phyloP scores from a whole-genome alignment of 2,888 invertebrate genomes.

The Nesidiocoris tenuis region DNA sequence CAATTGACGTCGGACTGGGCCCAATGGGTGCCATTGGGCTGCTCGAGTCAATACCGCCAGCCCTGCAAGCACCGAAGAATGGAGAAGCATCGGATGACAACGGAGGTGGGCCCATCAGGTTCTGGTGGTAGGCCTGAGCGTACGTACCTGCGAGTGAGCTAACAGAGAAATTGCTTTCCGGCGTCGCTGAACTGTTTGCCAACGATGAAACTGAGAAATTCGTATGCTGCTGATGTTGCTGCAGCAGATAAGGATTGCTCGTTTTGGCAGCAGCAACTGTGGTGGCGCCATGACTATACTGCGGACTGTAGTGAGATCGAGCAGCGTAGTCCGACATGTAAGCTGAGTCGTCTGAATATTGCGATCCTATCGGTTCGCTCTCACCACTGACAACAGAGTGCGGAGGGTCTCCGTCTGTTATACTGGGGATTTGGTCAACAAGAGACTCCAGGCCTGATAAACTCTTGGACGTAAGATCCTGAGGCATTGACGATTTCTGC shows the following conservation, averaged over 20 bases:
- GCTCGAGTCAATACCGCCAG: constrained; percentile 48
- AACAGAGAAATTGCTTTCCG: constrained; percentile 56
- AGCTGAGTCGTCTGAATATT: constrained; percentile 52
- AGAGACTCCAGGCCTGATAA: constrained; percentile 83
- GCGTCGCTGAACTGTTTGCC: constrained; percentile 53
- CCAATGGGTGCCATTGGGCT: constrained; percentile 47
- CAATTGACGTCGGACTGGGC: constrained; percentile 50
- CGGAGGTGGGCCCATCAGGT: constrained; percentile 56
- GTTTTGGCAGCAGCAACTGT: constrained; percentile 50
- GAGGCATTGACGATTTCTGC: constrained; percentile 52
- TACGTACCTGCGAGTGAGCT: constrained; percentile 56
- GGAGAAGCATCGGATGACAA: constrained; percentile 51
- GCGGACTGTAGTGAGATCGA: constrained; percentile 51
- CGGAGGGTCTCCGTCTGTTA: constrained; percentile 67
- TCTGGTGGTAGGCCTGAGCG: constrained; percentile 54
- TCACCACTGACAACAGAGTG: constrained; percentile 52
- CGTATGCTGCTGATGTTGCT: constrained; percentile 43
- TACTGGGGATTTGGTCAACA: constrained; percentile 88
- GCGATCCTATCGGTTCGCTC: constrained; percentile 48
- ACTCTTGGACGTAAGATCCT: constrained; percentile 82
- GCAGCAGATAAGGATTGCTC: constrained; percentile 51
- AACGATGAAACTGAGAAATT: constrained; percentile 55
- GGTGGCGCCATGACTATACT: constrained; percentile 51
- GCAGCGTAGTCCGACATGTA: constrained; percentile 52
- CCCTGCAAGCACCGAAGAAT: constrained; percentile 47